These are phyloP conservation scores for Folsomia manolachei DNA, from an alignment of 2,888 invertebrate genomes.

Conservation along the genomic window DNA sequence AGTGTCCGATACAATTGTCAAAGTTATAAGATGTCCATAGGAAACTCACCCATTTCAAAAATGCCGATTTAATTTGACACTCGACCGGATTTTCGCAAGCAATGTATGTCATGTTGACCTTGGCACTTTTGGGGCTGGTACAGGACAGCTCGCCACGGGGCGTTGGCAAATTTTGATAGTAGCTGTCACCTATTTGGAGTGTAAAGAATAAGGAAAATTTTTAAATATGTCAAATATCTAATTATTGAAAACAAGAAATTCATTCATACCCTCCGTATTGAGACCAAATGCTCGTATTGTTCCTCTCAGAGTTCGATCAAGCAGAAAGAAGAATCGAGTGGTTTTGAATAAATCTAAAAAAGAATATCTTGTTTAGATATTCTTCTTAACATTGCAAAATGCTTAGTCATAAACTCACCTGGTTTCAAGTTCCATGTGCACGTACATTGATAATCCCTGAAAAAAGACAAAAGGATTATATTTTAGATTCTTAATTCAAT, in stretches of 20 bases:
- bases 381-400: background rate
- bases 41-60: slow-evolving; percentile 31
- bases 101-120: slow-evolving; percentile 41
- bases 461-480: too few species aligned
- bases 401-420: slow-evolving; percentile 15
- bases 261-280: slow-evolving; percentile 39
- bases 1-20: background rate
- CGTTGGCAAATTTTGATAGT: slow-evolving; percentile 37
- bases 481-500: too few species aligned
- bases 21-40: background rate
- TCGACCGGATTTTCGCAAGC: slow-evolving; percentile 42
- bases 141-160: slow-evolving; percentile 40
- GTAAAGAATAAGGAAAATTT: too few species aligned
- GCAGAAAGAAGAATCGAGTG: slow-evolving; percentile 37
- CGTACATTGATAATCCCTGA: slow-evolving; percentile 31
- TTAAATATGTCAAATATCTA: too few species aligned
- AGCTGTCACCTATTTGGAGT: too few species aligned
- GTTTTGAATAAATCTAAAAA: slow-evolving; percentile 33
- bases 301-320: slow-evolving; percentile 36
- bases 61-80: slow-evolving; percentile 39
- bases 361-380: background rate
- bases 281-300: slow-evolving; percentile 38
- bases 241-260: too few species aligned
- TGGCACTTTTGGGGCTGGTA: slow-evolving; percentile 32
- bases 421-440: slow-evolving; percentile 39